phyloP scores from a whole-genome alignment of 2,888 invertebrate species.

The Laothoe populi region DNA sequence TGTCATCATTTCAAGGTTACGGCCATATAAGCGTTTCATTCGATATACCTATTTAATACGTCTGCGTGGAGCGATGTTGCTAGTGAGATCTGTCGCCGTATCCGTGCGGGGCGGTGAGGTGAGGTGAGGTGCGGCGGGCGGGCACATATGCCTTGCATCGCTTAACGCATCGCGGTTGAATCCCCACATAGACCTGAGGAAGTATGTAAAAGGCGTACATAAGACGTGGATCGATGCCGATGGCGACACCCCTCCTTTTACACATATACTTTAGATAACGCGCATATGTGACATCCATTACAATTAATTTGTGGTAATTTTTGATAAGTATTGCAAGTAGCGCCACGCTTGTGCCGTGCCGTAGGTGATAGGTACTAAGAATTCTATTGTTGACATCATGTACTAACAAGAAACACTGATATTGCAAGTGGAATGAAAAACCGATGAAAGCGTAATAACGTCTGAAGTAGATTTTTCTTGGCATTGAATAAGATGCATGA shows the following conservation, averaged over 20 bases:
- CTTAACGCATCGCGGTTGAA: constrained; percentile 82
- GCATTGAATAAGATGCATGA: constrained; percentile 25
- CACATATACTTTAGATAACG: constrained; percentile 31
- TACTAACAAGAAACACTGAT: neutral
- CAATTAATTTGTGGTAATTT: constrained; percentile 17
- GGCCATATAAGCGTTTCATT: constrained; percentile 54
- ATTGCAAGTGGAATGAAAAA: neutral
- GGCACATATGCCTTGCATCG: constrained; percentile 74
- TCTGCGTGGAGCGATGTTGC: constrained; percentile 40
- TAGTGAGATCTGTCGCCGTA: constrained; percentile 48
- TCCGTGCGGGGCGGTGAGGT: constrained; percentile 41
- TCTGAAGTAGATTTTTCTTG: neutral
- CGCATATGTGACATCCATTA: constrained; percentile 13
- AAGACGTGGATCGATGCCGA: constrained; percentile 79
- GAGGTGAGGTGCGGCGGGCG: constrained; percentile 50
- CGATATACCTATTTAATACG: constrained; percentile 44
- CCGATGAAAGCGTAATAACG: too few relatives aligned
- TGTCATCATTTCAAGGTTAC: constrained; percentile 64
- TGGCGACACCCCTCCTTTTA: constrained; percentile 59
- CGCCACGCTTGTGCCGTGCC: neutral
- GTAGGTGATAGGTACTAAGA: neutral
- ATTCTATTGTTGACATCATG: neutral
- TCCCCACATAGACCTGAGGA: constrained; percentile 78
- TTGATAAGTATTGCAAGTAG: constrained; percentile 2
- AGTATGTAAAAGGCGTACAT: constrained; percentile 76